These are phyloP conservation scores for Gorsachius goisagi DNA, from an alignment of 2,113 vertebrate species.

Conservation along the genomic window DNA sequence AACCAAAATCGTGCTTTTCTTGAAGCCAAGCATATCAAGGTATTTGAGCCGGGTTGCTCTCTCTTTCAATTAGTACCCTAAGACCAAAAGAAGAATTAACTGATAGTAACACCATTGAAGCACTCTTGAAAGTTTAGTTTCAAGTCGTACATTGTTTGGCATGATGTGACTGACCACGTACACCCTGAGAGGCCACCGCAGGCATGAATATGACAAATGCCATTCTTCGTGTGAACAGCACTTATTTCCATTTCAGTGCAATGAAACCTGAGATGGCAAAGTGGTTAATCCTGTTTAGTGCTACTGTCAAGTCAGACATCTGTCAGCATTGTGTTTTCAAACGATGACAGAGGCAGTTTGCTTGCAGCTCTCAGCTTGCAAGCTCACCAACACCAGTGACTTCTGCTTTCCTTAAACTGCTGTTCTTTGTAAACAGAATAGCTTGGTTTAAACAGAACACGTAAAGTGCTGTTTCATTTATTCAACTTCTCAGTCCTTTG, in stretches of 20 bases:
- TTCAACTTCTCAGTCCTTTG: neutral
- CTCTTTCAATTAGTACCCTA: neutral
- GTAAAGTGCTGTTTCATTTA: neutral
- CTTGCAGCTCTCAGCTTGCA: neutral
- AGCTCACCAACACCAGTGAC: neutral
- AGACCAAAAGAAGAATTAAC: neutral
- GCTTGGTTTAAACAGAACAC: neutral
- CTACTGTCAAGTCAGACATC: neutral
- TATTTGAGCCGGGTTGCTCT: neutral
- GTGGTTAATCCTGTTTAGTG: conserved; percentile 29
- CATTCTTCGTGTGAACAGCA: neutral
- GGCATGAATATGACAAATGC: conserved; percentile 7
- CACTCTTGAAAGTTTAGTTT: neutral
- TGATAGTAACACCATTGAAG: neutral
- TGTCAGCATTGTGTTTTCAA: neutral
- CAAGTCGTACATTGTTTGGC: neutral
- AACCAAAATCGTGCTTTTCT: neutral
- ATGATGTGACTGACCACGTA: neutral
- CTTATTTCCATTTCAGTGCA: conserved; percentile 8
- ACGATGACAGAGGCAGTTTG: conserved; percentile 11
- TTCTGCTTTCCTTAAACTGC: neutral
- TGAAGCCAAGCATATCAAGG: neutral
- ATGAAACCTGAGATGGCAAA: conserved; percentile 41
- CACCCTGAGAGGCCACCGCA: neutral
- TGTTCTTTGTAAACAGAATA: neutral